Evolutionary conservation across 2,113 vertebrate species (phyloP).

Genomic region (Casuarius casuarius): DNA sequence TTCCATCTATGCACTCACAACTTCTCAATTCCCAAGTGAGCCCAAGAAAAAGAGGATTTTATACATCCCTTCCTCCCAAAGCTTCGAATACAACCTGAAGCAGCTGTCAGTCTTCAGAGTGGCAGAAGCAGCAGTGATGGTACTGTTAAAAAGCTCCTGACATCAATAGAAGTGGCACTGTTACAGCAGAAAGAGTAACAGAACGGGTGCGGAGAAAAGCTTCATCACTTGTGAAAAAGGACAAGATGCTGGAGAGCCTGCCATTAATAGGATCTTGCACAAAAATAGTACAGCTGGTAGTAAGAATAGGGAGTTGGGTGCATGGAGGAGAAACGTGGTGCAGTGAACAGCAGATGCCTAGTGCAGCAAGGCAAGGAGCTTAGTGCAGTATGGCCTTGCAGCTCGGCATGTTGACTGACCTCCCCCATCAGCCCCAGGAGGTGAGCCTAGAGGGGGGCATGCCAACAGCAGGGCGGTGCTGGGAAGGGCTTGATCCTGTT

Average conservation of each 20-base stretch:
- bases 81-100: slow-evolving; percentile 18
- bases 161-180: slow-evolving; percentile 21
- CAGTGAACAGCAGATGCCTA: background rate
- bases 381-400: fast-evolving
- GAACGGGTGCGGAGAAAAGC: slow-evolving; percentile 12
- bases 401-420: fast-evolving
- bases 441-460: fast-evolving
- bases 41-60: background rate
- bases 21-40: background rate
- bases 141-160: slow-evolving; percentile 37
- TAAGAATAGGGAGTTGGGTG: background rate
- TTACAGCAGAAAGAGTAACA: background rate
- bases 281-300: background rate
- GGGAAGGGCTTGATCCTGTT: background rate
- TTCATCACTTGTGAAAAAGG: background rate
- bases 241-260: background rate
- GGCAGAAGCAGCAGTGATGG: background rate
- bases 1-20: background rate
- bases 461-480: fast-evolving
- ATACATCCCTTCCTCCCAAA: slow-evolving; percentile 2
- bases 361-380: background rate
- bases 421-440: background rate
- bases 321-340: background rate
- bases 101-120: slow-evolving; percentile 46
- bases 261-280: background rate